Evolutionary conservation across 2,113 vertebrate genomes (phyloP).

Genomic region (Platycercus adscitus): DNA sequence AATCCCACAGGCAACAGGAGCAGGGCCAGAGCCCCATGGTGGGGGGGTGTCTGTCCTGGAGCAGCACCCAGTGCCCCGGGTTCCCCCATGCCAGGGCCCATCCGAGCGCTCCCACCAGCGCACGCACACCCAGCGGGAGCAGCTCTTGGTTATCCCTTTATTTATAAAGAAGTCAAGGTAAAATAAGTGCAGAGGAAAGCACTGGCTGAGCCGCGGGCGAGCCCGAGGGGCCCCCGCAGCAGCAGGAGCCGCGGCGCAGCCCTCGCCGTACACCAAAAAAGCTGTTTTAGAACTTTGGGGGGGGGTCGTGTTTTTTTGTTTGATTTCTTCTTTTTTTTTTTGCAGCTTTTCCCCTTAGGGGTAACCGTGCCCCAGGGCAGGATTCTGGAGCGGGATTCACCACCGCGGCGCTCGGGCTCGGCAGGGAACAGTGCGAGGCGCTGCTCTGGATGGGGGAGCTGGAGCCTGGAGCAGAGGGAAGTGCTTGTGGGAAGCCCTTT

Average conservation of each 20-base stretch:
- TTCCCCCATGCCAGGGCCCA: accelerated
- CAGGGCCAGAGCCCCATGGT: neutral
- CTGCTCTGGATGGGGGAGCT: neutral
- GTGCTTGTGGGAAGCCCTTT: neutral
- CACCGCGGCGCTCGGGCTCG: neutral
- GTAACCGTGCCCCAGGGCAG: conserved; percentile 40
- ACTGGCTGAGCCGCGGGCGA: neutral
- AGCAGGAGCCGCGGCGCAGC: neutral
- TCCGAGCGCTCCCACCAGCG: neutral
- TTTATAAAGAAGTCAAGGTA: conserved; percentile 78
- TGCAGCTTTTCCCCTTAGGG: conserved; percentile 52
- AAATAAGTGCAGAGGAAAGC: conserved; percentile 73
- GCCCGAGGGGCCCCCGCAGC: neutral
- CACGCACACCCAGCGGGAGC: neutral
- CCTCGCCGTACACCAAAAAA: neutral
- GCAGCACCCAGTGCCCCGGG: neutral
- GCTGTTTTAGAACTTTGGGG: neutral
- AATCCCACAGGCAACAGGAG: neutral
- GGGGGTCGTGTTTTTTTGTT: too few relatives aligned
- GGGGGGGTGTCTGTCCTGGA: neutral
- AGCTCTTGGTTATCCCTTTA: conserved; percentile 35
- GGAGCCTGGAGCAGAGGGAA: neutral
- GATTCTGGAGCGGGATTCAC: neutral
- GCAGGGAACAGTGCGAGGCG: neutral
- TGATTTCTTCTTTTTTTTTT: neutral